A percentile compares a stretch with the other conserved stretches of the same genome.
These are phyloP conservation scores for Dreissena polymorpha DNA, from an alignment of 1,140 invertebrate species.

Conservation along the genomic window DNA sequence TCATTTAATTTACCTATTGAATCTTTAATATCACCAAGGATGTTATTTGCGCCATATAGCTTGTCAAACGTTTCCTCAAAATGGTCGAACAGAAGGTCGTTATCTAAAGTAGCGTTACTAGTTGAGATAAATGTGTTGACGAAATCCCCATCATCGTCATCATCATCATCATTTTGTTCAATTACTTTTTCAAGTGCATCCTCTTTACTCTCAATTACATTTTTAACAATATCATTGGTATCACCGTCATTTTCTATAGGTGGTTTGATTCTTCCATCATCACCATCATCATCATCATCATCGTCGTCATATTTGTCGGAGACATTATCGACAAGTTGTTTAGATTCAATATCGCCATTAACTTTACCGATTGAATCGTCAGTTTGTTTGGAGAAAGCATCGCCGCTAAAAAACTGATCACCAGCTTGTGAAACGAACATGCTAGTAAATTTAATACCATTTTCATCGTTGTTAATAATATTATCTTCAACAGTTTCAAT, in stretches of 20 bases:
- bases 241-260: not conserved
- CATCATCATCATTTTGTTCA: no score
- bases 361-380: not conserved
- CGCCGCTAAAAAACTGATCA: not conserved
- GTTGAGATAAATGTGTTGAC: no score
- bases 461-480: not conserved
- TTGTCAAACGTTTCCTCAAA: no score
- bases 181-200: not conserved
- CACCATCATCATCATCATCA: slow-evolving; percentile 3
- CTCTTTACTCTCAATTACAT: not conserved
- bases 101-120: no score
- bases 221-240: not conserved
- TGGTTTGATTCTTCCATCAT: not conserved
- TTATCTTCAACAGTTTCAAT: not conserved
- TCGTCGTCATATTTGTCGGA: not conserved
- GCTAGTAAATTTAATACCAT: no score
- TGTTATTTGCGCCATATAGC: not conserved
- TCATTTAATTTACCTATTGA: not conserved
- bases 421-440: not conserved
- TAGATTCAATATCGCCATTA: no score
- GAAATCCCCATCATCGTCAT: no score
- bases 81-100: no score
- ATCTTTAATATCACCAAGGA: not conserved
- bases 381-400: not conserved
- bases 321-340: not conserved